Conservation (phyloP, 2,888 invertebrate species). For the Helicoverpa assulta region DNA sequence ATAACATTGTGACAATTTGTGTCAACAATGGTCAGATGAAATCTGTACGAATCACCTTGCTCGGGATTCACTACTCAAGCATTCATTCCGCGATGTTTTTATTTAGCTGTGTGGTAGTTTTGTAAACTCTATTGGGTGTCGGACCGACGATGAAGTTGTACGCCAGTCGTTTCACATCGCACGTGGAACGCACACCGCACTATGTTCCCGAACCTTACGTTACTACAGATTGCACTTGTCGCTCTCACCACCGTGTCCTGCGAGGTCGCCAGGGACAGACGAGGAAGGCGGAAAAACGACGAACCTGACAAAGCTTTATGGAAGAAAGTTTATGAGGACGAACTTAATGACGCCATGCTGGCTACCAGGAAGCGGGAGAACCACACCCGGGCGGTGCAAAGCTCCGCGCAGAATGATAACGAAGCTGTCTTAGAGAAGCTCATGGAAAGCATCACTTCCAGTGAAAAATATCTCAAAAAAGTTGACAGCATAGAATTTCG, state of each 20-base stretch:
- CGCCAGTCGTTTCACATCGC: constrained; percentile 69
- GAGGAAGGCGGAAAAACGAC: constrained; percentile 71
- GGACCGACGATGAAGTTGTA: constrained; percentile 37
- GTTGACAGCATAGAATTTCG: constrained; percentile 85
- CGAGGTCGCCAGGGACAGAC: constrained; percentile 65
- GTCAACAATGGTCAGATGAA: constrained; percentile 68
- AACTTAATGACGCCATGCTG: constrained; percentile 82
- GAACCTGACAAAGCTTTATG: constrained; percentile 76
- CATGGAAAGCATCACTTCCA: constrained; percentile 82
- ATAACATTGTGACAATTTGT: constrained; percentile 62
- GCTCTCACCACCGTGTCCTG: constrained; percentile 65
- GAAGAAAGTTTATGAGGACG: constrained; percentile 85
- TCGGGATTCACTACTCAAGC: constrained; percentile 63
- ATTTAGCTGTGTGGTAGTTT: constrained; percentile 68
- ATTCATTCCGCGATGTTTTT: constrained; percentile 73
- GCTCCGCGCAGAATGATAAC: constrained; percentile 70
- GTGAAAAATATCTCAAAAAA: constrained; percentile 86
- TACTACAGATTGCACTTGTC: constrained; percentile 65
- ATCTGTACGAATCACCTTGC: constrained; percentile 69
- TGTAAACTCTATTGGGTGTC: constrained; percentile 71
- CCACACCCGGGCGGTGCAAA: constrained; percentile 72
- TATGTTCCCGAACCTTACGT: constrained; percentile 69
- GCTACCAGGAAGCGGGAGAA: constrained; percentile 73
- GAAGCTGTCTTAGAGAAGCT: constrained; percentile 83
- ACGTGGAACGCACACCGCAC: constrained; percentile 69